A percentile compares a stretch with the other conserved stretches of the same genome.
These are phyloP conservation scores for Pristiophorus japonicus DNA, from an alignment of 2,113 vertebrate species.

Conservation along the genomic window DNA sequence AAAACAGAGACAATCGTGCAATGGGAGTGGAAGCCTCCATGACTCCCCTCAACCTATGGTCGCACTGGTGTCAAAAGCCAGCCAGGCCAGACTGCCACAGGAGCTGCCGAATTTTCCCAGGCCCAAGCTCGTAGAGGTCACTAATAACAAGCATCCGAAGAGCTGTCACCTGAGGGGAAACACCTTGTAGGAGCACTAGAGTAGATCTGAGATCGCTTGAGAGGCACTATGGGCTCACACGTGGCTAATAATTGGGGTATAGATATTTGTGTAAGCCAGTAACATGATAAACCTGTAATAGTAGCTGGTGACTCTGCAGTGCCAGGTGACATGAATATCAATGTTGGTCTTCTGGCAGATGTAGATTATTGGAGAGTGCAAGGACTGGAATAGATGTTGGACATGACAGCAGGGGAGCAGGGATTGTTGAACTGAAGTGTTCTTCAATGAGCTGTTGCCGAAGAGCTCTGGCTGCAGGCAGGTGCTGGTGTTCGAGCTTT, in stretches of 20 bases:
- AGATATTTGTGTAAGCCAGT: too few species aligned
- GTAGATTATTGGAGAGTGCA: too few species aligned
- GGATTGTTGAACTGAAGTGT: background rate
- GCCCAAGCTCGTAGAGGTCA: background rate
- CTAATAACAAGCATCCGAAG: background rate
- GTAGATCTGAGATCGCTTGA: too few species aligned
- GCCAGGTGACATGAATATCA: too few species aligned
- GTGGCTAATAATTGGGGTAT: too few species aligned
- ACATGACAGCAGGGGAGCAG: background rate
- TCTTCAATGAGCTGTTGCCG: background rate
- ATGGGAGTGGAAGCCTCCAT: background rate
- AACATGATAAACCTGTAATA: too few species aligned
- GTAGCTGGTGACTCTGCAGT: too few species aligned
- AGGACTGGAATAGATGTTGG: too few species aligned
- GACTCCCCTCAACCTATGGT: too few species aligned
- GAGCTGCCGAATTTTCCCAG: background rate
- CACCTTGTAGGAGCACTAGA: too few species aligned
- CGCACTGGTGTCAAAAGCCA: background rate
- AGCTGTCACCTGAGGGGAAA: background rate
- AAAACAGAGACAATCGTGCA: background rate
- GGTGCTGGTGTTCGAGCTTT: background rate
- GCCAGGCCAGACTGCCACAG: background rate
- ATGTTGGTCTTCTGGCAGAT: too few species aligned
- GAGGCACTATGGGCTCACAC: too few species aligned
- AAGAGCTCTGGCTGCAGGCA: background rate